phyloP scores from a whole-genome alignment of 2,113 vertebrate genomes.

The Scomber scombrus region DNA sequence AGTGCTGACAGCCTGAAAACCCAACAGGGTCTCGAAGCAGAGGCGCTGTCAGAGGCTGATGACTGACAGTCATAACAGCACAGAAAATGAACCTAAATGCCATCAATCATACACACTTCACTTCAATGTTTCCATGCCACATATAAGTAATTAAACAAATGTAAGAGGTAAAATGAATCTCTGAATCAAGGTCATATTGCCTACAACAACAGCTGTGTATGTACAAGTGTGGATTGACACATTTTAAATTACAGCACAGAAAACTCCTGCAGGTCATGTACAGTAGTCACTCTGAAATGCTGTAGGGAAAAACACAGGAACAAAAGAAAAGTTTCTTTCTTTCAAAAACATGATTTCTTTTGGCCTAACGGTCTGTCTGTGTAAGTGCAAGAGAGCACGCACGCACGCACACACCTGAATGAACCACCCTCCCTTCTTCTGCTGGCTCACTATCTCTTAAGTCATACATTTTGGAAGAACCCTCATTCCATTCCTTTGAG shows the following conservation, averaged over 20 bases:
- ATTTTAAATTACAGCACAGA: slow-evolving; percentile 12
- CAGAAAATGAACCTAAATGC: slow-evolving; percentile 47
- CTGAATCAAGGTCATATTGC: neutral
- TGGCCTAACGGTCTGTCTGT: too few relatives aligned
- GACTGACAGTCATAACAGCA: slow-evolving; percentile 56
- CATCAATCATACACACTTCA: slow-evolving; percentile 51
- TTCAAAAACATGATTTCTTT: too few relatives aligned
- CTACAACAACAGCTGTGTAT: neutral
- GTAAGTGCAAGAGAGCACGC: too few relatives aligned
- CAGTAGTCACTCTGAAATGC: too few relatives aligned
- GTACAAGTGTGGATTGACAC: slow-evolving; percentile 2
- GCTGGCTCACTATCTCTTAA: too few relatives aligned
- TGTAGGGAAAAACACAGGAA: too few relatives aligned
- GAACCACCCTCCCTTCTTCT: too few relatives aligned
- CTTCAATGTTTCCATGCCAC: slow-evolving; percentile 16
- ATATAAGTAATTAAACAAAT: slow-evolving; percentile 16
- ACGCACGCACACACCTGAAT: too few relatives aligned
- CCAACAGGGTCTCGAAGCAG: slow-evolving; percentile 68
- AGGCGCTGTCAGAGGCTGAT: slow-evolving; percentile 70
- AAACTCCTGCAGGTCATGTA: slow-evolving; percentile 7
- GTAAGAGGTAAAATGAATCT: neutral
- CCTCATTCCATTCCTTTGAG: too few relatives aligned
- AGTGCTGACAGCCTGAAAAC: slow-evolving; percentile 69
- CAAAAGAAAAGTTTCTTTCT: too few relatives aligned
- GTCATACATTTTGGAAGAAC: too few relatives aligned